Percentiles rank a stretch among this genome's conserved stretches.
phyloP scores from a whole-genome alignment of 2,888 invertebrate genomes.

The Mesoligia furuncula region DNA sequence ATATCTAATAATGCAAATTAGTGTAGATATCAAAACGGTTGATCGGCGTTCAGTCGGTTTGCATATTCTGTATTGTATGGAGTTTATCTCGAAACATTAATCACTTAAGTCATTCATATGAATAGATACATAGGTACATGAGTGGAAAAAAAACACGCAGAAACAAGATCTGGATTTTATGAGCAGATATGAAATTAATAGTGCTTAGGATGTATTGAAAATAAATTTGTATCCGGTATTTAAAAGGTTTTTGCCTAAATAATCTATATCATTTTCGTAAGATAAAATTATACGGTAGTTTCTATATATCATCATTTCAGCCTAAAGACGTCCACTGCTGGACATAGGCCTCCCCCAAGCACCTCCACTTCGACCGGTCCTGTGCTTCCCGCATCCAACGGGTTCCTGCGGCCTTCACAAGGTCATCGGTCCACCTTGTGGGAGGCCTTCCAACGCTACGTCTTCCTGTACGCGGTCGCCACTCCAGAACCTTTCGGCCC shows the following conservation, averaged over 20 bases:
- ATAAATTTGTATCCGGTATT: conserved; percentile 24
- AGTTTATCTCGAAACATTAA: conserved; percentile 68
- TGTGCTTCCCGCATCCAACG: no score
- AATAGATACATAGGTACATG: conserved; percentile 49
- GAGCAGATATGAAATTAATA: conserved; percentile 54
- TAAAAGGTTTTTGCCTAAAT: neutral
- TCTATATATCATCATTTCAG: no score
- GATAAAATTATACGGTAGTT: neutral
- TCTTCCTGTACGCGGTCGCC: no score
- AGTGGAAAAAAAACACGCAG: conserved; percentile 44
- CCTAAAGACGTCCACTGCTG: no score
- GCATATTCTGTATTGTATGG: conserved; percentile 65
- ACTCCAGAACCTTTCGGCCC: no score
- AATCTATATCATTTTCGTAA: neutral
- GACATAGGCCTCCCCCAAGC: no score
- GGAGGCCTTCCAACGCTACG: no score
- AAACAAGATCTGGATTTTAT: conserved; percentile 55
- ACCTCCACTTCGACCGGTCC: no score
- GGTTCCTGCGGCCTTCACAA: no score
- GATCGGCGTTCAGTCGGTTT: conserved; percentile 64
- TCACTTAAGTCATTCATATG: conserved; percentile 65
- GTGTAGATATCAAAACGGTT: conserved; percentile 65
- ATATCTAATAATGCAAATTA: conserved; percentile 69
- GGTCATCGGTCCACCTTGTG: no score
- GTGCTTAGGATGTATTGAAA: conserved; percentile 42